Base-by-base conservation (phyloP, 1,140 invertebrate genomes). In the Nephotettix cincticeps region DNA sequence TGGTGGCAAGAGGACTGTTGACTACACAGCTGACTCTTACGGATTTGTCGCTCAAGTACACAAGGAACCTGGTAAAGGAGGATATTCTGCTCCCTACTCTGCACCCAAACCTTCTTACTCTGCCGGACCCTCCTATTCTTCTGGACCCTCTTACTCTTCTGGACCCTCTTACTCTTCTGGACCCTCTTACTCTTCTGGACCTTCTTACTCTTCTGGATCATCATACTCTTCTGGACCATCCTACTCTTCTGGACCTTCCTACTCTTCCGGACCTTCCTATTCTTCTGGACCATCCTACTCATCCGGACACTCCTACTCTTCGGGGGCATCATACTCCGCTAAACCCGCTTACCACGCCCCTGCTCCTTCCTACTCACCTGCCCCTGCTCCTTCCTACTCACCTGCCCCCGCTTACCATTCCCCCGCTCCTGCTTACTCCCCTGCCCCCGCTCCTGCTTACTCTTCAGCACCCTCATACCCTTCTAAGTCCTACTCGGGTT, bases 81-180 rank as follows among this genome's bases (percentile, higher is more conserved):
- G 51, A 25, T 45, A 45, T 58, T 68, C 82, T 32, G 75, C 84
- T 63, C 82, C 83, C 14, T 78, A 78, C 19, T 82, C 81, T 45
- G 76, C 76, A 17, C 83, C 80, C 68, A 82, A 70, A 43, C 64
- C 28, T 1, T 43, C 1, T 32, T 47, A 25, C 23, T 25, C 66
- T 17, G n/a, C 66, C n/a, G 11, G n/a, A 21, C 85, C 68, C 76
- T n/a, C 77, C 77, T 32, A 68, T 30, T 63, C 72, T 14, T 54
- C 73, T 13, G 51, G 56, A 2, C 66, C 69, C 19, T 63, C 65
- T 17, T 71, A 75, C 71, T 30, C 63, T n/a, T 56, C 21, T 36
- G 73, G 29, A 36, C 69, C 25, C 45, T 63, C 70, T 56, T 69
- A 27, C 69, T 72, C 58, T 25, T 63, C 64, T 29, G 51, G 27